A percentile compares a stretch with the other conserved stretches of the same genome.
Evolutionary conservation across 2,797 vertebrate genomes (phyloP).

Genomic region (Crocodylus rhombifer): DNA sequence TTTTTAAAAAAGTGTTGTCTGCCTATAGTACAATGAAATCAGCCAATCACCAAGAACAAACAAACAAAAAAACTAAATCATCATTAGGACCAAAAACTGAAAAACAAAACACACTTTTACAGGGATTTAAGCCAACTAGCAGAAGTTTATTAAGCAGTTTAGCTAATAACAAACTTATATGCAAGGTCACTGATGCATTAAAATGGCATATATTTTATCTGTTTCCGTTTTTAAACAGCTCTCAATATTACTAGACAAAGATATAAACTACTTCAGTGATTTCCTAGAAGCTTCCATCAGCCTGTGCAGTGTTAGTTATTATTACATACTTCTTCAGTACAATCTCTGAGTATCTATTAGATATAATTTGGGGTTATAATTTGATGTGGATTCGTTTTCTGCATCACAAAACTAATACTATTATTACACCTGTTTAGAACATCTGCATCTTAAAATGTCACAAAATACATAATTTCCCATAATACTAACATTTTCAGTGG

Average conservation of each 20-base stretch:
- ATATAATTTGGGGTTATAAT: not conserved
- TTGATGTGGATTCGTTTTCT: not conserved
- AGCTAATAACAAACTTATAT: not conserved
- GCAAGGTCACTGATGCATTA: not conserved
- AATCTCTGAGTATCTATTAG: fast-evolving
- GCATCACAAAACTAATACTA: not conserved
- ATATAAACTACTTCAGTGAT: not conserved
- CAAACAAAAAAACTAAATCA: not conserved
- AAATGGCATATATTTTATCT: not conserved
- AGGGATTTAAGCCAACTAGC: conserved; percentile 11
- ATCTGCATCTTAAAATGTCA: not conserved
- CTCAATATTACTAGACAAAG: not conserved
- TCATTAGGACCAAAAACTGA: not conserved
- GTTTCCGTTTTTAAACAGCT: not conserved
- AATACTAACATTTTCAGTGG: not conserved
- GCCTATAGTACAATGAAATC: not conserved
- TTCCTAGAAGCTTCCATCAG: not conserved
- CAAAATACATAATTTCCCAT: not conserved
- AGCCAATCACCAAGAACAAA: not conserved
- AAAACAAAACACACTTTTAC: not conserved
- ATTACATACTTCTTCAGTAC: not conserved
- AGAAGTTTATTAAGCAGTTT: not conserved
- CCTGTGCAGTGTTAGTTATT: not conserved
- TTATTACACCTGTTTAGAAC: not conserved
- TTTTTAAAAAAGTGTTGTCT: conserved; percentile 43